These are phyloP conservation scores for Conus ventricosus DNA, from an alignment of 1,140 invertebrate species.

Conservation along the genomic window DNA sequence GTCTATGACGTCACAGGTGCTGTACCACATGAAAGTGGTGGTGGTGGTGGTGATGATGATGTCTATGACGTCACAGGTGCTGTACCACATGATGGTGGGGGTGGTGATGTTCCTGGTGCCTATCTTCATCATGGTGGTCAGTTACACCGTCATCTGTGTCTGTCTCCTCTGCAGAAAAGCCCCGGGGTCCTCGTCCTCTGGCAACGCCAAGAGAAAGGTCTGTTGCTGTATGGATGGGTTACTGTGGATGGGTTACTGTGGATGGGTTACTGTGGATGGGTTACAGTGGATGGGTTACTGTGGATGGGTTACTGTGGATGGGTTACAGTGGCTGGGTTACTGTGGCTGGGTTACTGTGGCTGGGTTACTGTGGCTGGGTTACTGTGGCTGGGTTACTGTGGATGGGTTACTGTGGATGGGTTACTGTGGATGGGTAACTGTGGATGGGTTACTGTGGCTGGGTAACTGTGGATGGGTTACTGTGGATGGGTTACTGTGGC, in stretches of 20 bases:
- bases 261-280: no score
- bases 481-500: no score
- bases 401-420: no score
- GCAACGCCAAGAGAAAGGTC: constrained; percentile 48
- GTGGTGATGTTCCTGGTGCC: constrained; percentile 45
- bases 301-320: no score
- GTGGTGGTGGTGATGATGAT: neutral
- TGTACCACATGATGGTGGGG: constrained; percentile 73
- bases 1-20: constrained; percentile 12
- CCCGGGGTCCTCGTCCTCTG: constrained; percentile 42
- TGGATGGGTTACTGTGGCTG: no score
- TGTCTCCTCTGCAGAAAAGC: constrained; percentile 50
- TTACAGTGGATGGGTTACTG: no score
- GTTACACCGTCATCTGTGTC: constrained; percentile 42
- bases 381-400: no score
- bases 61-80: constrained; percentile 17
- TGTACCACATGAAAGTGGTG: constrained; percentile 74
- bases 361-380: no score
- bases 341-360: no score
- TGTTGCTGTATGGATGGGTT: constrained; percentile 1
- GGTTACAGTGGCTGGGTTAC: no score
- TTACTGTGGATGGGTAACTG: no score
- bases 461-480: no score
- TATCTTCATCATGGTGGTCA: constrained; percentile 41
- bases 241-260: neutral